These are phyloP conservation scores for Pherbina coryleti DNA, from an alignment of 2,888 invertebrate species.

Conservation along the genomic window DNA sequence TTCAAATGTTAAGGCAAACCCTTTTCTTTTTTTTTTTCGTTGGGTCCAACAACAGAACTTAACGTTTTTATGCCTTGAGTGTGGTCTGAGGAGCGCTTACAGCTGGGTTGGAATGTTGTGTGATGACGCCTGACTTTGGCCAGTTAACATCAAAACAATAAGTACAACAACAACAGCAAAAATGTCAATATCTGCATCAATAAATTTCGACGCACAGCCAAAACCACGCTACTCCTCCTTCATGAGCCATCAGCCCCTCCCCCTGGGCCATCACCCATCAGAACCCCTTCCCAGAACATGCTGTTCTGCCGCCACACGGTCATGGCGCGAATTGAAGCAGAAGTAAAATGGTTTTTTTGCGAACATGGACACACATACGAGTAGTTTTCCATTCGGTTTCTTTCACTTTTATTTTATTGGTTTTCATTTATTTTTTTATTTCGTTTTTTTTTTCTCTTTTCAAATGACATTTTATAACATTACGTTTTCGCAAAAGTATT, in stretches of 20 bases:
- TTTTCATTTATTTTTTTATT: constrained; percentile 51
- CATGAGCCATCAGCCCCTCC: background rate
- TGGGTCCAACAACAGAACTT: background rate
- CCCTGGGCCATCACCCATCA: background rate
- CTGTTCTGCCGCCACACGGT: constrained; percentile 48
- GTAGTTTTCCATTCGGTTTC: constrained; percentile 44
- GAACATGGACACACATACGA: background rate
- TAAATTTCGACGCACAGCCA: constrained; percentile 53
- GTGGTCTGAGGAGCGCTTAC: background rate
- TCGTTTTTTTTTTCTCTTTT: constrained; percentile 57
- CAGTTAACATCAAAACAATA: constrained; percentile 27
- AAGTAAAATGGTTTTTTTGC: constrained; percentile 21
- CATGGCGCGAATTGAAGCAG: constrained; percentile 58
- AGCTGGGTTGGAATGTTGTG: background rate
- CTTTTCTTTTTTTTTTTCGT: background rate
- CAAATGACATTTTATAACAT: constrained; percentile 49
- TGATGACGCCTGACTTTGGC: constrained; percentile 10
- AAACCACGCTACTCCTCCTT: background rate
- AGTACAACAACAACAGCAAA: constrained; percentile 48
- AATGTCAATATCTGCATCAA: constrained; percentile 64
- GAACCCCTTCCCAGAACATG: constrained; percentile 12
- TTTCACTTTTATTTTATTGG: constrained; percentile 31
- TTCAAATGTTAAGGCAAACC: constrained; percentile 14
- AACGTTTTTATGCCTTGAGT: background rate
- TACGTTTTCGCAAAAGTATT: constrained; percentile 41